Base-by-base conservation (phyloP, 2,888 invertebrate species). In the Hylaea fasciaria region DNA sequence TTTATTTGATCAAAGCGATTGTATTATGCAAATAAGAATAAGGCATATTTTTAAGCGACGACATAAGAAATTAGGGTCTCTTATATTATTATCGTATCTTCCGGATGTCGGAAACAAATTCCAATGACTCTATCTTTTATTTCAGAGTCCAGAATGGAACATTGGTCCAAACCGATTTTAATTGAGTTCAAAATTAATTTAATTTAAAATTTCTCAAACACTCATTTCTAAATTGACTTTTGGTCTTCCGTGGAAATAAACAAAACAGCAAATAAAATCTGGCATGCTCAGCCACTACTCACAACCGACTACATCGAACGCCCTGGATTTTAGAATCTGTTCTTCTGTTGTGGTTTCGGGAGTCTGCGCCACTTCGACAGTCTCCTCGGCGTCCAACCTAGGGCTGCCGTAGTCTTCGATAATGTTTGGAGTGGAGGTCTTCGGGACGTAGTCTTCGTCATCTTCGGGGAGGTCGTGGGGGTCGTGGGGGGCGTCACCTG, bases 241-340 rank as follows among this genome's bases (percentile, higher is more conserved):
- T 68, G 70, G 63, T 63, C 69, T 63, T 58, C 60, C 46, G 17
- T 22, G 22, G 22, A 64, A 74, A 77, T 65, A 75, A 80, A 77
- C 72, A 72, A 83, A 78, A 74, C 73, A 57, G 89, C 89, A 90
- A 85, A 91, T 80, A 80, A 84, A 77, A 86, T 56, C 79, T 82
- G 88, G 88, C 92, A 91, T 91, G 91, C 91, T 76, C 83, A 90
- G 92, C 91, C 85, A 79, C 92, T 92, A 92, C 92, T 92, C 92
- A 92, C 92, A 83, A 92, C 85, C 83, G 78, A 80, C 83, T 85
- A 86, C 80, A 84, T 88, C 82, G 85, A 85, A 78, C 74, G 71
- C 74, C 75, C 67, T 67, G 78, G 67, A 72, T 74, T 73, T 76
- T 77, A 70, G 81, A 82, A 83, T 76, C 73, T 83, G 81, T 76